A percentile compares a stretch with the other conserved stretches of the same genome.
Evolutionary conservation across 2,113 vertebrate species (phyloP).

Genomic region (Colius striatus): DNA sequence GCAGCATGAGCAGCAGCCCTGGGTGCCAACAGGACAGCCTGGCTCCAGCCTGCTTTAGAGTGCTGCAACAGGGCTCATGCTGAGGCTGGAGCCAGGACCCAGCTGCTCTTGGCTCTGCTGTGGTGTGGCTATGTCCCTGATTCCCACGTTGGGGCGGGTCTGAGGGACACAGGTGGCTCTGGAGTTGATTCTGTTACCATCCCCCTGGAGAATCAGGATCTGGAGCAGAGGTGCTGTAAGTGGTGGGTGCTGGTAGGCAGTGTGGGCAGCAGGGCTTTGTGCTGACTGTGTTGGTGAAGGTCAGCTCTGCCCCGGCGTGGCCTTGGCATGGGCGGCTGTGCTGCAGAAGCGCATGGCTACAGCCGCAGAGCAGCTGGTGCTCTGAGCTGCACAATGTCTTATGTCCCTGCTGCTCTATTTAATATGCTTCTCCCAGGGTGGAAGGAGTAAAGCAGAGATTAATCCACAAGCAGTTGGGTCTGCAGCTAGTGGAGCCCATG

Average conservation of each 20-base stretch:
- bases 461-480: neutral
- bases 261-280: neutral
- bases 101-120: neutral
- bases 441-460: too few relatives aligned
- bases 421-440: too few relatives aligned
- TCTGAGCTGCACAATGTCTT: neutral
- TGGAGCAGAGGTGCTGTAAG: neutral
- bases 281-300: neutral
- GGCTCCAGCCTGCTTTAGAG: neutral
- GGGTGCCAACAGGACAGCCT: neutral
- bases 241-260: fast-evolving
- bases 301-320: neutral
- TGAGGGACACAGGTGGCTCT: neutral
- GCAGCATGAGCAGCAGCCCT: neutral
- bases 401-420: neutral
- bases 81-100: neutral
- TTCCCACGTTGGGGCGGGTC: fast-evolving
- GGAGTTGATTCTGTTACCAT: neutral
- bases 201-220: neutral
- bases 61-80: neutral
- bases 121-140: neutral
- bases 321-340: fast-evolving
- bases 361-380: neutral
- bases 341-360: fast-evolving
- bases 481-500: neutral